Conservation (phyloP, 2,113 vertebrate species). For the Triplophysa dalaica region DNA sequence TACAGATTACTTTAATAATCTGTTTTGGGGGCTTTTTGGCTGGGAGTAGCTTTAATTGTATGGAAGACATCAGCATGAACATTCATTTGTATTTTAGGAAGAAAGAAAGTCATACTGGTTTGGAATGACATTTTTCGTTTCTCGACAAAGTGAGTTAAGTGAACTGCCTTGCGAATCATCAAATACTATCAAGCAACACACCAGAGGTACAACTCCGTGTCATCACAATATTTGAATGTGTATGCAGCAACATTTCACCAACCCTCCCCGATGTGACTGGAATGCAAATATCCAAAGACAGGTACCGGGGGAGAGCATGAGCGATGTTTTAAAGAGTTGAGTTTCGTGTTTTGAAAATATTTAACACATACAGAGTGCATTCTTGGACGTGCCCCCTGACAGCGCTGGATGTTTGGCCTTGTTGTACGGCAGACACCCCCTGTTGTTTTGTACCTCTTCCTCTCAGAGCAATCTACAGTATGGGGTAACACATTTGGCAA, state of each 20-base stretch:
- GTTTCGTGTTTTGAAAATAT: slow-evolving; percentile 67
- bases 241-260: slow-evolving; percentile 31
- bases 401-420: slow-evolving; percentile 62
- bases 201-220: slow-evolving; percentile 56
- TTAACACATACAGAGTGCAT: slow-evolving; percentile 64
- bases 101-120: too few relatives aligned
- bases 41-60: too few relatives aligned
- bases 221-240: slow-evolving; percentile 51
- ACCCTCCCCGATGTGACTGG: slow-evolving; percentile 60
- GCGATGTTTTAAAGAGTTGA: slow-evolving; percentile 69
- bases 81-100: too few relatives aligned
- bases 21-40: too few relatives aligned
- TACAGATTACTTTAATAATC: too few relatives aligned
- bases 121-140: background rate
- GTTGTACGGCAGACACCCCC: slow-evolving; percentile 62
- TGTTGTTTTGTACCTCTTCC: slow-evolving; percentile 68
- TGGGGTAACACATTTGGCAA: slow-evolving; percentile 63
- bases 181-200: background rate
- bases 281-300: slow-evolving; percentile 60
- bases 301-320: slow-evolving; percentile 45
- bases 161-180: background rate
- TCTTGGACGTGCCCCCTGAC: slow-evolving; percentile 65
- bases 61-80: too few relatives aligned
- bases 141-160: background rate
- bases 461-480: slow-evolving; percentile 55